phyloP scores from a whole-genome alignment of 1,140 invertebrate genomes.

The Ectropis grisescens region DNA sequence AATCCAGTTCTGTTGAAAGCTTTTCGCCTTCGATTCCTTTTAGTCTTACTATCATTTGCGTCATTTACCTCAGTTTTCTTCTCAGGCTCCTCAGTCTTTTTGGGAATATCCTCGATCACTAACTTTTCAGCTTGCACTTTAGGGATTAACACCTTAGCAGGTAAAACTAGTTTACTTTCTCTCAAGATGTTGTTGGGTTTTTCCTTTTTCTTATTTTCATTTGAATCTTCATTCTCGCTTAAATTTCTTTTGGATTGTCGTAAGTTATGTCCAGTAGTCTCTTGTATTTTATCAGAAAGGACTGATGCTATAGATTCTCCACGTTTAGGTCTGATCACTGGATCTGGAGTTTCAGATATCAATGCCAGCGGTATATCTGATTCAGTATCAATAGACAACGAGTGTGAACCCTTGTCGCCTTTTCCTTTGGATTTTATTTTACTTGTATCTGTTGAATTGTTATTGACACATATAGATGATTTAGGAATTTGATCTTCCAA shows the following conservation, averaged over 20 bases:
- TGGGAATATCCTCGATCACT: conserved; percentile 22
- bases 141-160: conserved; percentile 44
- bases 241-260: conserved; percentile 62
- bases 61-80: conserved; percentile 27
- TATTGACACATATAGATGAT: conserved; percentile 60
- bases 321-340: conserved; percentile 52
- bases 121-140: conserved; percentile 51
- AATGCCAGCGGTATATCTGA: conserved; percentile 49
- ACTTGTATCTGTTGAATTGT: conserved; percentile 31
- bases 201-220: conserved; percentile 66
- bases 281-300: conserved; percentile 65
- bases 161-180: conserved; percentile 60
- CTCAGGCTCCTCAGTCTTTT: conserved; percentile 21
- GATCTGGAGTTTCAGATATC: conserved; percentile 52
- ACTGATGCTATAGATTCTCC: conserved; percentile 64
- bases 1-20: conserved; percentile 89
- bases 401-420: conserved; percentile 21
- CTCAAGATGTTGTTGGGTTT: conserved; percentile 46
- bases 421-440: conserved; percentile 39
- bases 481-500: conserved; percentile 75
- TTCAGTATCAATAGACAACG: conserved; percentile 42
- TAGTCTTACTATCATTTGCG: conserved; percentile 40
- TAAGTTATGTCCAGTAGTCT: conserved; percentile 62
- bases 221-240: conserved; percentile 44
- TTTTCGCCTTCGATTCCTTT: conserved; percentile 80